Conservation (phyloP, 2,888 invertebrate genomes). For the Heliconius aoede region DNA sequence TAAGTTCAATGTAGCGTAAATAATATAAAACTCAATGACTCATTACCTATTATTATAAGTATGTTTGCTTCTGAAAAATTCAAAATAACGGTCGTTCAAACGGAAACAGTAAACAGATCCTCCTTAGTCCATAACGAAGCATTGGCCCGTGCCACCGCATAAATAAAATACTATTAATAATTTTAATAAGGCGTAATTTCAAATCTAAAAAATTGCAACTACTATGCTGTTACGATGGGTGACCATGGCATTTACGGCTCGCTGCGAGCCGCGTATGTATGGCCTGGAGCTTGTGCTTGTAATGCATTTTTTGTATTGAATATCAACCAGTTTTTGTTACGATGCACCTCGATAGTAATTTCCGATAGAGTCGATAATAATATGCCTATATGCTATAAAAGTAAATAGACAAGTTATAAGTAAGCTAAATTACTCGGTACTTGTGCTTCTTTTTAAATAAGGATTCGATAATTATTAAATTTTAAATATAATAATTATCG, state of each 20-base stretch:
- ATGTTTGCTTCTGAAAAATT: conserved; percentile 54
- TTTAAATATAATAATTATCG: too few relatives aligned
- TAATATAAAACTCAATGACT: conserved; percentile 7
- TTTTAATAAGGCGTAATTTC: conserved; percentile 78
- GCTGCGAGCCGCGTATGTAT: conserved; percentile 69
- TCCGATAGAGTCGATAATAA: conserved; percentile 37
- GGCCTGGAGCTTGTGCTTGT: conserved; percentile 59
- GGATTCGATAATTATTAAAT: too few relatives aligned
- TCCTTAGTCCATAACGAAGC: conserved; percentile 64
- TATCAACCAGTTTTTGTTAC: conserved; percentile 46
- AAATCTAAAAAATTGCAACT: conserved; percentile 65
- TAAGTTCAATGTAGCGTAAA: neutral
- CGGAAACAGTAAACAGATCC: conserved; percentile 59
- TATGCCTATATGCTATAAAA: neutral
- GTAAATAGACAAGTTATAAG: neutral
- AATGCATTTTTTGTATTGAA: conserved; percentile 69
- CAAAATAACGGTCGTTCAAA: conserved; percentile 69
- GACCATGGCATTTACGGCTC: conserved; percentile 82
- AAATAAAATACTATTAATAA: conserved; percentile 76
- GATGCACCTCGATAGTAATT: conserved; percentile 43
- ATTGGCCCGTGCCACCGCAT: conserved; percentile 63
- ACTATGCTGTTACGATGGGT: conserved; percentile 76
- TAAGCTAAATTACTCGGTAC: neutral
- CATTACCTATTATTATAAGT: conserved; percentile 22
- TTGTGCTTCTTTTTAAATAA: neutral